Evolutionary conservation across 2,888 invertebrate species (phyloP).

Genomic region (Sussaba pulchella): DNA sequence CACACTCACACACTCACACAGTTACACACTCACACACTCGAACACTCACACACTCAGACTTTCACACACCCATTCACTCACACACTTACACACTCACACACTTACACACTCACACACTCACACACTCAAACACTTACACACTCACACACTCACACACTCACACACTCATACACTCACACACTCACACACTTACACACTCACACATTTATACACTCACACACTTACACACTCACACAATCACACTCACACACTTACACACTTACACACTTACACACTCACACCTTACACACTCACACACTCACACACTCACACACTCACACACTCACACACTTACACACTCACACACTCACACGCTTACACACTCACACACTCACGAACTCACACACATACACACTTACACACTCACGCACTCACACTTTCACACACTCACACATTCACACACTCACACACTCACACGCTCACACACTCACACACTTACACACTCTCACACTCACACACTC

Average conservation of each 20-base stretch:
- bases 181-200: conserved; percentile 7
- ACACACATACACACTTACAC: conserved; percentile 10
- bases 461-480: no score
- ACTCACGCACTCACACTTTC: conserved; percentile 2
- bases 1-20: neutral
- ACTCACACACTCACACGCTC: neutral
- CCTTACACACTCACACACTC: neutral
- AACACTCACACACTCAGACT: no score
- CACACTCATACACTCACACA: conserved; percentile 3
- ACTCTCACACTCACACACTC: neutral
- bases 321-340: no score
- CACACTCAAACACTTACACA: neutral
- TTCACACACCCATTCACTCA: no score
- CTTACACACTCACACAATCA: no score
- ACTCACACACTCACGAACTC: conserved; percentile 3
- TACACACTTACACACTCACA: conserved; percentile 5
- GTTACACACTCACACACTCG: no score
- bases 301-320: no score
- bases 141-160: neutral
- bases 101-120: conserved; percentile 4
- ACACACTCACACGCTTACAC: conserved; percentile 12
- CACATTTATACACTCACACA: neutral
- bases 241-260: conserved; percentile 3
- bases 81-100: no score
- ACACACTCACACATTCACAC: conserved; percentile 9